Conservation (phyloP, 2,888 invertebrate species). For the Aporophyla nigra region DNA sequence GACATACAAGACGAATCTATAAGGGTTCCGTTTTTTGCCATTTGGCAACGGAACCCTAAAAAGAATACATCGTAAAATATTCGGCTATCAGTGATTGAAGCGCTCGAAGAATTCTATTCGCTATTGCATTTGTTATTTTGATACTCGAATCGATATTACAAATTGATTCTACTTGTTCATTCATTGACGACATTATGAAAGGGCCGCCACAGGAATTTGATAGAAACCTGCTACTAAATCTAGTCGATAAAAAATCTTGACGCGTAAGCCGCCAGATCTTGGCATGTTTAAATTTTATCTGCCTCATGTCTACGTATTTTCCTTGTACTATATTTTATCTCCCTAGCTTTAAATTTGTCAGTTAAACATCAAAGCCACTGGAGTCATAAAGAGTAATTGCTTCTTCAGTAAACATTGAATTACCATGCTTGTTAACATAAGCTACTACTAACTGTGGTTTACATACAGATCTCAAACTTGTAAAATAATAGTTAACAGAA, state of each 20-base stretch:
- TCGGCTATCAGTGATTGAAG: constrained; percentile 39
- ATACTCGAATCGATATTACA: constrained; percentile 14
- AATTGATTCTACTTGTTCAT: constrained; percentile 16
- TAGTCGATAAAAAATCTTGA: neutral
- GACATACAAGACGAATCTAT: too few relatives aligned
- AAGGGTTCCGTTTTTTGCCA: too few relatives aligned
- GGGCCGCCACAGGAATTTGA: neutral
- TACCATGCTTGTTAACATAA: constrained; percentile 45
- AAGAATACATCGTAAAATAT: constrained; percentile 46
- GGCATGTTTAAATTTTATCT: constrained; percentile 2
- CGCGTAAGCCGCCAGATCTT: neutral
- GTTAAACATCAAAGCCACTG: constrained; percentile 30
- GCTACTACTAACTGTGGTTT: constrained; percentile 49
- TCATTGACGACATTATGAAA: constrained; percentile 19
- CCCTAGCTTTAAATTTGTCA: constrained; percentile 17
- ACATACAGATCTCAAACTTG: constrained; percentile 33
- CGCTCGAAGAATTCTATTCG: constrained; percentile 12
- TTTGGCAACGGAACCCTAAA: too few relatives aligned
- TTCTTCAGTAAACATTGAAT: constrained; percentile 48
- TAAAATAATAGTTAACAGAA: constrained; percentile 40
- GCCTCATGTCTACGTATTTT: constrained; percentile 32
- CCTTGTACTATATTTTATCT: constrained; percentile 42
- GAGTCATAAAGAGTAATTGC: constrained; percentile 55
- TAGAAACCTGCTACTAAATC: constrained; percentile 6
- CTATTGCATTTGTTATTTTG: constrained; percentile 32